Evolutionary conservation across 2,113 vertebrate genomes (phyloP), one percentile per base, ranked within the genome.

Genomic region (Dunckerocampus dactyliophorus): DNA sequence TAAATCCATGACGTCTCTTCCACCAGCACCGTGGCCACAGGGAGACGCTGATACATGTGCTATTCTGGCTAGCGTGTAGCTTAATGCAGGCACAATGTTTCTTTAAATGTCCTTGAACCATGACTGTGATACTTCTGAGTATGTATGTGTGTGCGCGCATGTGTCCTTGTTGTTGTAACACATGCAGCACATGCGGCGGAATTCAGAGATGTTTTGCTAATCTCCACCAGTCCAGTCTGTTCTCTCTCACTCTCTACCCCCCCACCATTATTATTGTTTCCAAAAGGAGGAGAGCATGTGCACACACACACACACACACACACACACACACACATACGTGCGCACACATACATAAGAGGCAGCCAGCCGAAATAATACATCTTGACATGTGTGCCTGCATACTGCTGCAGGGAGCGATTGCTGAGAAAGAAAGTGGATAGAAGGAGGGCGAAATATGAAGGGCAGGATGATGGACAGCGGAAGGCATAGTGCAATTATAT

Each of bases 341-440:
- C 64, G 59, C 43, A 66, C 28, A 64, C 28, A 69, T 10, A 63
- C 83, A 84, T 71, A 71, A 69, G 76, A 86, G 69, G 63, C 73
- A 81, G 79, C 76, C 74, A 87, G 83, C 64, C 56, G 83, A 83
- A 88, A 87, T 89, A 90, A 90, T 86, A 72, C 64, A 80, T 88
- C 83, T 78, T 86, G 88, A 87, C 87, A 89, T 89, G 85, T 88
- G 88, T 87, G 86, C 81, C 80, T 87, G 83, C 75, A 60, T 62
- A 71, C 85, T 49, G 86, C 85, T 87, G 54, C 59, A 64, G 87
- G 85, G 85, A 82, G 65, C 60, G 75, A 69, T 49, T 37, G 48
- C 53, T 71, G 71, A 73, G 79, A 68, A 71, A 54, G 72, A 77
- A 63, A 77, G 71, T 67, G 82, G 74, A 79, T 65, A 76, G 72